Evolutionary conservation across 2,888 invertebrate genomes (phyloP).

Genomic region (Ornithoptera alexandrae): DNA sequence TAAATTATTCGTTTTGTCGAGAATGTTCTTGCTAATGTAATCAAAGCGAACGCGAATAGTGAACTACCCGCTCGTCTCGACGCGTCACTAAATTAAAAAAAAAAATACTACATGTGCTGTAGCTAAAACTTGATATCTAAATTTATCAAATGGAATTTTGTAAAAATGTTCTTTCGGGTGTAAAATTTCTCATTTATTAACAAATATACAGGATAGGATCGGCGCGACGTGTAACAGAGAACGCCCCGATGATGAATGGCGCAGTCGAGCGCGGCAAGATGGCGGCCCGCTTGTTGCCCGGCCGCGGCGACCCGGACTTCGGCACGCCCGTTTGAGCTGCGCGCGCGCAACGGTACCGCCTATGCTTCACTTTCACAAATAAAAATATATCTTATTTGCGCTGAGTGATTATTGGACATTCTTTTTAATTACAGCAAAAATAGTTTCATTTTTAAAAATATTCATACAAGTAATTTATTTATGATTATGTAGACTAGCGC

Average conservation of each 20-base stretch:
- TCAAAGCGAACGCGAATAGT: no score
- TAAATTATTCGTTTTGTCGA: no score
- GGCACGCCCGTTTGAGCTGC: constrained; percentile 82
- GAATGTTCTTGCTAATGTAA: no score
- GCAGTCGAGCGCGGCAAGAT: constrained; percentile 41
- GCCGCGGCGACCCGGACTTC: constrained; percentile 84
- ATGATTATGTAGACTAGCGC: no score
- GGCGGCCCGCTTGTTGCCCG: constrained; percentile 57
- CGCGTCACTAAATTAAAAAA: no score
- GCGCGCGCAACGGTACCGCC: not conserved
- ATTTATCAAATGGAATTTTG: not conserved
- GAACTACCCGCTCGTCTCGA: no score
- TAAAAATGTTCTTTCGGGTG: not conserved
- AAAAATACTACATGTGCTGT: no score
- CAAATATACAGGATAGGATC: constrained; percentile 63
- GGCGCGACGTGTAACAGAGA: constrained; percentile 62
- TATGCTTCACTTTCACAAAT: not conserved
- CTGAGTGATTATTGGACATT: not conserved
- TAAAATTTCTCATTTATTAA: not conserved
- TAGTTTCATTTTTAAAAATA: no score
- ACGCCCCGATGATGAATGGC: constrained; percentile 50
- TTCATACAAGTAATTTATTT: no score
- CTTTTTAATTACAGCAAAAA: no score
- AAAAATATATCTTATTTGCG: not conserved
- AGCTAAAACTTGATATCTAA: no score